Percentiles rank a stretch among this genome's conserved stretches.
phyloP scores from a whole-genome alignment of 2,888 invertebrate species.

The Lasioglossum malachurum region DNA sequence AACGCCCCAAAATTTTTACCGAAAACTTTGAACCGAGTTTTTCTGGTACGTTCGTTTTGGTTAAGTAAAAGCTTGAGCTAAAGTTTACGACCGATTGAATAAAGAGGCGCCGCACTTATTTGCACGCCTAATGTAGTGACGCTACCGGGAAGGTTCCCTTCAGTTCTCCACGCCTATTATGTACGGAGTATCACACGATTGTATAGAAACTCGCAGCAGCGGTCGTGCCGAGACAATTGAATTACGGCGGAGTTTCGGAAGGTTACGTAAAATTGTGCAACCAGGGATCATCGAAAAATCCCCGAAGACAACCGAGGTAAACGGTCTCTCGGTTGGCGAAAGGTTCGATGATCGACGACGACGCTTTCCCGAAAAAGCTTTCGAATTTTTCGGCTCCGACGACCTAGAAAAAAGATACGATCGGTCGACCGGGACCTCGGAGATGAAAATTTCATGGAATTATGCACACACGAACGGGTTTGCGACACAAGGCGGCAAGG shows the following conservation, averaged over 20 bases:
- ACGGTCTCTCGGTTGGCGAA: background rate
- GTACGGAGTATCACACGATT: conserved; percentile 14
- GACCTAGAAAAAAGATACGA: background rate
- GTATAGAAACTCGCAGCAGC: background rate
- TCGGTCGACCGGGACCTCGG: background rate
- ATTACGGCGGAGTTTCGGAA: conserved; percentile 20
- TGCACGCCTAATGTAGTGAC: background rate
- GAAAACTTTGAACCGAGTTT: no score
- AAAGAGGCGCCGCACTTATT: background rate
- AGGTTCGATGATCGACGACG: background rate
- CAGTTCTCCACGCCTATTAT: background rate
- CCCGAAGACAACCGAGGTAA: background rate
- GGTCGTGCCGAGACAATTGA: background rate
- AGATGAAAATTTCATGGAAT: conserved; percentile 11
- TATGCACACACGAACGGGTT: conserved; percentile 19
- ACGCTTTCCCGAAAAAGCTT: background rate
- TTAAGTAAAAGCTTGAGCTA: no score
- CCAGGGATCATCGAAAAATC: background rate
- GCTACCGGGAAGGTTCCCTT: background rate
- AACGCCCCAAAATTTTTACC: no score
- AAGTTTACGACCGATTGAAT: background rate
- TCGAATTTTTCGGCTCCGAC: background rate
- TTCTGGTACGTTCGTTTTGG: no score
- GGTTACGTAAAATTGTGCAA: conserved; percentile 16
- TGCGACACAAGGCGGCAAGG: background rate